Conservation (phyloP, 2,888 invertebrate genomes). For the Lasioglossum figueresi region DNA sequence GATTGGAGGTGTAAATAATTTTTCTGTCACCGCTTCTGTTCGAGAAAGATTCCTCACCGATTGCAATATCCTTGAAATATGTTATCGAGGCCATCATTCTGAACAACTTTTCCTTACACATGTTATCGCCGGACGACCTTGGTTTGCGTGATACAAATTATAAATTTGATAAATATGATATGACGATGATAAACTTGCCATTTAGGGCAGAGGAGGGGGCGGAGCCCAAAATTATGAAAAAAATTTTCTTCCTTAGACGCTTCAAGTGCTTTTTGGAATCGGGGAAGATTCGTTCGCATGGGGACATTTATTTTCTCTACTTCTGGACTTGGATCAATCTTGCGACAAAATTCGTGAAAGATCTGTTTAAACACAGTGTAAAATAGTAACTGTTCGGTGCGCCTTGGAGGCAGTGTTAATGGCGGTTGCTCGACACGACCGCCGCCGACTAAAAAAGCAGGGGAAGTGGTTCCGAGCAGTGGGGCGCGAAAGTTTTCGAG, state of each 20-base stretch:
- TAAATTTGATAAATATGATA: too few relatives aligned
- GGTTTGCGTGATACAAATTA: too few relatives aligned
- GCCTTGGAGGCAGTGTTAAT: slow-evolving; percentile 43
- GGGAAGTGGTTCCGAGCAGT: slow-evolving; percentile 53
- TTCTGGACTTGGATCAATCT: not conserved
- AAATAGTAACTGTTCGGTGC: not conserved
- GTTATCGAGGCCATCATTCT: too few relatives aligned
- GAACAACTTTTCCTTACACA: too few relatives aligned
- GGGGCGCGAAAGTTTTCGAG: slow-evolving; percentile 70
- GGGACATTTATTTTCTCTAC: not conserved
- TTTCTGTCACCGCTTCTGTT: not conserved
- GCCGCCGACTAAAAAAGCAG: slow-evolving; percentile 1
- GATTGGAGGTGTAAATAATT: not conserved
- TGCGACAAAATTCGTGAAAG: not conserved
- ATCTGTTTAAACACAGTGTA: not conserved
- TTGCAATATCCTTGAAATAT: too few relatives aligned
- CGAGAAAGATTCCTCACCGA: not conserved
- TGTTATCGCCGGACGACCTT: too few relatives aligned
- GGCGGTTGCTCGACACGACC: slow-evolving; percentile 63
- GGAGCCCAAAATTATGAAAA: too few relatives aligned
- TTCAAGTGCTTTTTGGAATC: too few relatives aligned
- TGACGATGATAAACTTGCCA: too few relatives aligned
- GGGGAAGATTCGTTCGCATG: too few relatives aligned
- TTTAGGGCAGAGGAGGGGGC: too few relatives aligned
- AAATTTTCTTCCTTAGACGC: too few relatives aligned